Conservation (phyloP, 2,888 invertebrate species). For the Drosophila kambysellisi region DNA sequence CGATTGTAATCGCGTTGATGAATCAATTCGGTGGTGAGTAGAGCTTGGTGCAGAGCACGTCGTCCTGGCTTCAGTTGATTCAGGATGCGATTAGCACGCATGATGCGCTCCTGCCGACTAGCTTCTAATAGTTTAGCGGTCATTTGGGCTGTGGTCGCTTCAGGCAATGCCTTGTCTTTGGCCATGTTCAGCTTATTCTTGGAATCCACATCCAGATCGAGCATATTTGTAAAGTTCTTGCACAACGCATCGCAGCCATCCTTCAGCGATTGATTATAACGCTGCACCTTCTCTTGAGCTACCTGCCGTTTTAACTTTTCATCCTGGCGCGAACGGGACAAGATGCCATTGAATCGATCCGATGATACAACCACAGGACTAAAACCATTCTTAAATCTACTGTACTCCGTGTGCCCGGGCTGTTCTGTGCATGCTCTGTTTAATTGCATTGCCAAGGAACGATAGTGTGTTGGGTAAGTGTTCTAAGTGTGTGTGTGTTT, state of each 20-base stretch:
- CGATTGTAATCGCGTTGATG: conserved; percentile 50
- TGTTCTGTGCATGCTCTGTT: conserved; percentile 17
- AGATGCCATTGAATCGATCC: conserved; percentile 49
- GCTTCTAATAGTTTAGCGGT: conserved; percentile 22
- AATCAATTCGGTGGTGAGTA: conserved; percentile 52
- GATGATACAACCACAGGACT: conserved; percentile 60
- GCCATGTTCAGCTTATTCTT: background rate
- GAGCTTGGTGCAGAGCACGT: conserved; percentile 39
- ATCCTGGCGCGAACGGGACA: conserved; percentile 36
- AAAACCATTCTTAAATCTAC: background rate
- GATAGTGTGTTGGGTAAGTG: background rate
- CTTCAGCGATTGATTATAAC: conserved; percentile 55
- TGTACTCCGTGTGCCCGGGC: conserved; percentile 8
- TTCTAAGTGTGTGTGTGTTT: background rate
- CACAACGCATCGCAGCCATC: conserved; percentile 49
- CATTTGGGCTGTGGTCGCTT: background rate
- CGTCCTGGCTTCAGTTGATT: conserved; percentile 59
- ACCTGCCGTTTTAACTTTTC: conserved; percentile 18
- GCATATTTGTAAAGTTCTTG: conserved; percentile 32
- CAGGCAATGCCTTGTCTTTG: background rate
- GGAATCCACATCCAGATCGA: conserved; percentile 17
- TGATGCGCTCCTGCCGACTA: conserved; percentile 61
- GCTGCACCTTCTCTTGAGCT: conserved; percentile 53
- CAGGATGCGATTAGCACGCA: conserved; percentile 52
- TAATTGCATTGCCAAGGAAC: background rate